Evolutionary conservation across 1,140 invertebrate genomes (phyloP).

Genomic region (Periplaneta americana): DNA sequence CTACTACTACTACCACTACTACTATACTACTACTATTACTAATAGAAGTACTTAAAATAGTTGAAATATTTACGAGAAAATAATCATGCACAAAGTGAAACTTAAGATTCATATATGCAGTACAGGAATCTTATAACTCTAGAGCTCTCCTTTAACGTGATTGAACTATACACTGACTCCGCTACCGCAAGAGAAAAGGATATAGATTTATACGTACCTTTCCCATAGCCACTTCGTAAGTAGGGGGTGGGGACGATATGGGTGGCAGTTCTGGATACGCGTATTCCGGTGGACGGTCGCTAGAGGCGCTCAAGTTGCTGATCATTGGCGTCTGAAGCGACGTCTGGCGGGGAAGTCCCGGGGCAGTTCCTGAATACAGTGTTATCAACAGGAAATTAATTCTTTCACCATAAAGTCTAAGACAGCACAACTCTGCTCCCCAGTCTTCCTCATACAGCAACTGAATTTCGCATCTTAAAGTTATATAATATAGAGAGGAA

Average conservation of each 20-base stretch:
- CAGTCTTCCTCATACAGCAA: not conserved
- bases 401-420: not conserved
- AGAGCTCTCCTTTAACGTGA: too few relatives aligned
- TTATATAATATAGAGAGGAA: too few relatives aligned
- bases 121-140: too few relatives aligned
- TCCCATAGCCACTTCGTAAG: conserved; percentile 10
- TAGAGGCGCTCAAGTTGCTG: not conserved
- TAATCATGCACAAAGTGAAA: too few relatives aligned
- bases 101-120: too few relatives aligned
- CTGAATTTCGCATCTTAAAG: not conserved
- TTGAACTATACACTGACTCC: too few relatives aligned
- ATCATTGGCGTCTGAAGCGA: not conserved
- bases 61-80: too few relatives aligned
- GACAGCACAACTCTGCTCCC: not conserved
- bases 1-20: too few relatives aligned
- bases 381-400: not conserved
- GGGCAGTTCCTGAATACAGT: not conserved
- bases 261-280: conserved; percentile 8
- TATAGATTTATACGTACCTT: conserved; percentile 3
- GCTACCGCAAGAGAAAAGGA: too few relatives aligned
- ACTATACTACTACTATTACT: too few relatives aligned
- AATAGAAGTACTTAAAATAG: too few relatives aligned
- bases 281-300: conserved; percentile 8
- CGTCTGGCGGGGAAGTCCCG: not conserved
- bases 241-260: conserved; percentile 1